Evolutionary conservation across 2,797 vertebrate species (phyloP), one percentile per base, ranked within the genome.

Genomic region (Amazona finschi): DNA sequence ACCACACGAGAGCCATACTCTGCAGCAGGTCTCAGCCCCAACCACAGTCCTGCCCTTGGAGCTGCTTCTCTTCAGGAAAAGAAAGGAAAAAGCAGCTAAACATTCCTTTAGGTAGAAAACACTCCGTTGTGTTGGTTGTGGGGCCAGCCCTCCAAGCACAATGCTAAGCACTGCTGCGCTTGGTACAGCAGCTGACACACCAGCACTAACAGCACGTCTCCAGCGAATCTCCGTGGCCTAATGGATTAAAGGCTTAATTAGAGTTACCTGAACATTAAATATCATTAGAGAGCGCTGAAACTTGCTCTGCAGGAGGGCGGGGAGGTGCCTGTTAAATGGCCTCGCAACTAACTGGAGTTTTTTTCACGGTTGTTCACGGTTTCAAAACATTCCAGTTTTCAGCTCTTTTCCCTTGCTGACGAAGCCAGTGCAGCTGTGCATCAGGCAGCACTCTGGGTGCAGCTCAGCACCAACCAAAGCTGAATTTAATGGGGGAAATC

Each of bases 261-360:
- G 64, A 89, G 80, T 44, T 76, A 93, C 83, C 86, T 90, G 53
- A 76, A 81, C 64, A 60, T 95, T 87, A 94, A 90, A 70, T 41
- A 85, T 36, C 58, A 50, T 20, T 38, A 15, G 22, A 90, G 50
- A 6, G 10, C 18, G 43, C 31, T 44, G 73, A 95, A 87, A 77
- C 57, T 50, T 72, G n/a, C 60, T 75, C 24, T 38, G 19, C 66
- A 31, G 27, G 0, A 2, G 31, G 36, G 6, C 8, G 11, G 36
- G 19, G 14, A 62, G 38, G 0, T 38, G 3, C 7, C 38, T 75
- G 73, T 52, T 39, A 60, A 75, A 78, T 0, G 0, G 24, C 13
- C 58, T 75, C 15, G 9, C 27, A 81, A 50, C 49, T 71, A 44
- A 87, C 52, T 6, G 11, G 10, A 3, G 4, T n/a, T 81, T 88